Conservation (phyloP, 2,888 invertebrate genomes). For the Carcina quercana region DNA sequence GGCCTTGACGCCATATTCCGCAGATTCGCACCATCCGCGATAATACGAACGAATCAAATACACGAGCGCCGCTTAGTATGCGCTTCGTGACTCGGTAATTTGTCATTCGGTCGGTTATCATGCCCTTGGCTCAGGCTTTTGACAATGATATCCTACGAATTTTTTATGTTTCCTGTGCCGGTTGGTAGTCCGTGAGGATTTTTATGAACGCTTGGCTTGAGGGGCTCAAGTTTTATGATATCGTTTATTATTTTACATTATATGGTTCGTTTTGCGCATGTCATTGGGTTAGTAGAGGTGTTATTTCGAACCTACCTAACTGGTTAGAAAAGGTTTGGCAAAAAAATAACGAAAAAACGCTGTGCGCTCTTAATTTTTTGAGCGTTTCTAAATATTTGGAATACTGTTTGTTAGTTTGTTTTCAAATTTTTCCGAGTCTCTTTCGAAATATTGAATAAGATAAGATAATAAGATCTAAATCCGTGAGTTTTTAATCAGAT, state of each 20-base stretch:
- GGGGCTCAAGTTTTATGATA: slow-evolving; percentile 7
- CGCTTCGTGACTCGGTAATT: not conserved
- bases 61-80: not conserved
- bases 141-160: slow-evolving; percentile 16
- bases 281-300: no score
- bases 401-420: no score
- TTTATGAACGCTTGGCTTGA: slow-evolving; percentile 10
- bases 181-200: slow-evolving; percentile 10
- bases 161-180: slow-evolving; percentile 15
- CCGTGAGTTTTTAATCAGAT: no score
- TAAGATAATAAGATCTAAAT: no score
- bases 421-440: no score
- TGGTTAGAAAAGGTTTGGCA: no score
- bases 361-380: no score
- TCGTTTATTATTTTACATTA: slow-evolving; percentile 5
- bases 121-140: slow-evolving; percentile 18
- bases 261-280: no score
- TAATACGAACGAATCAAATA: slow-evolving; percentile 18
- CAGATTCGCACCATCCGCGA: slow-evolving; percentile 25
- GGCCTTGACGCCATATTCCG: slow-evolving; percentile 30
- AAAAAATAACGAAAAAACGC: no score
- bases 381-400: no score
- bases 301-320: no score
- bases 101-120: slow-evolving; percentile 2
- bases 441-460: no score